Evolutionary conservation across 1,140 invertebrate genomes (phyloP).

Genomic region (Fopius arisanus): DNA sequence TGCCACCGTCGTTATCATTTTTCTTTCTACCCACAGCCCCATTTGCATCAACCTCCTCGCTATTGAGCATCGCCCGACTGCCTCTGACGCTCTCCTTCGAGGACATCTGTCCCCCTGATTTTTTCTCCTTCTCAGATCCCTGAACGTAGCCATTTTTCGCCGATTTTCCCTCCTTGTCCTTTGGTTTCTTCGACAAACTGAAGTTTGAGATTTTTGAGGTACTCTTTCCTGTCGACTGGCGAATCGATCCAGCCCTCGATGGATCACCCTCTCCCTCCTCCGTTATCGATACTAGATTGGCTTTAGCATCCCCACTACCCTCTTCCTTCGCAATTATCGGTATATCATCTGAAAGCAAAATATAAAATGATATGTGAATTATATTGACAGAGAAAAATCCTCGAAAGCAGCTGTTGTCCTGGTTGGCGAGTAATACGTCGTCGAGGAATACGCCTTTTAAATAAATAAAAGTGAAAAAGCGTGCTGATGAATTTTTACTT

Average conservation of each 20-base stretch:
- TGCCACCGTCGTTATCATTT: constrained; percentile 51
- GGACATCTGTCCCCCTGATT: constrained; percentile 43
- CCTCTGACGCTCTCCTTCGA: constrained; percentile 51
- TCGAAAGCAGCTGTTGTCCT: too few relatives aligned
- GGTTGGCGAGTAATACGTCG: too few relatives aligned
- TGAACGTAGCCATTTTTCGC: constrained; percentile 49
- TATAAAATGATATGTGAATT: neutral
- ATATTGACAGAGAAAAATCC: too few relatives aligned
- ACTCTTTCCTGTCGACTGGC: constrained; percentile 49
- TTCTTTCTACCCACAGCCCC: constrained; percentile 46
- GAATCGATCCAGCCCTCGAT: constrained; percentile 49
- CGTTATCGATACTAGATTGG: constrained; percentile 56
- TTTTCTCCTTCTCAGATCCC: constrained; percentile 52
- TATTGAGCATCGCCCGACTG: constrained; percentile 48
- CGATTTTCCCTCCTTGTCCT: constrained; percentile 51
- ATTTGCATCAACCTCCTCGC: constrained; percentile 47
- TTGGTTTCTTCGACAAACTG: constrained; percentile 49
- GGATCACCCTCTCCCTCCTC: constrained; percentile 54
- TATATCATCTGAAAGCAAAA: constrained; percentile 56
- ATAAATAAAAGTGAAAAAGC: neutral
- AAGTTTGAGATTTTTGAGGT: constrained; percentile 48
- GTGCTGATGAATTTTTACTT: neutral
- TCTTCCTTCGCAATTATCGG: constrained; percentile 58
- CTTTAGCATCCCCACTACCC: constrained; percentile 46
- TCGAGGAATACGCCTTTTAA: too few relatives aligned